A percentile compares a stretch with the other conserved stretches of the same genome.
These are phyloP conservation scores for Carpatolechia fugitivella DNA, from an alignment of 2,888 invertebrate species.

Conservation along the genomic window DNA sequence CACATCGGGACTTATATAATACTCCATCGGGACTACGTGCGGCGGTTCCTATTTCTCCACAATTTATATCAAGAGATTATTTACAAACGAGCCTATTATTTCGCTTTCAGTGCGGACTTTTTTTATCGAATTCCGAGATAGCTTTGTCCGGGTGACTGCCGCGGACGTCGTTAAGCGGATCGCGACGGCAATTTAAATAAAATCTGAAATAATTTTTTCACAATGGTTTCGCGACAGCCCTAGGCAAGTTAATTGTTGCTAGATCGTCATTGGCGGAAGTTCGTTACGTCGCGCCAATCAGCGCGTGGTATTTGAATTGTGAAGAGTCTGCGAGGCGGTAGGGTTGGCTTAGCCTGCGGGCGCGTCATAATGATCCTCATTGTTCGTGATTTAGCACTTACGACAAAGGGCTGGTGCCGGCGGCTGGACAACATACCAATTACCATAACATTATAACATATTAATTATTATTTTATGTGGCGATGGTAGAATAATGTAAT, in stretches of 20 bases:
- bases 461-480: too few relatives aligned
- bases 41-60: constrained; percentile 33
- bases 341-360: constrained; percentile 49
- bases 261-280: constrained; percentile 54
- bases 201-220: constrained; percentile 34
- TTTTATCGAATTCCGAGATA: constrained; percentile 38
- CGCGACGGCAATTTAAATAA: constrained; percentile 37
- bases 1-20: constrained; percentile 42
- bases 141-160: constrained; percentile 35
- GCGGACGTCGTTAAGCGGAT: constrained; percentile 48
- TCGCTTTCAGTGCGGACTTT: constrained; percentile 28
- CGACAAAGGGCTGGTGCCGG: constrained; percentile 28
- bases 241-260: constrained; percentile 50
- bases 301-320: constrained; percentile 49
- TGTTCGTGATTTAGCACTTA: constrained; percentile 53
- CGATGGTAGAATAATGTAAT: neutral
- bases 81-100: constrained; percentile 49
- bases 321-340: constrained; percentile 39
- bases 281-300: constrained; percentile 56
- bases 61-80: constrained; percentile 46
- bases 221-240: constrained; percentile 46
- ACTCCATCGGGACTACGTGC: constrained; percentile 30
- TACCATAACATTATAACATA: too few relatives aligned
- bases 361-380: constrained; percentile 60
- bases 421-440: constrained; percentile 34